Base-by-base conservation (phyloP, 2,797 vertebrate species). In the Anisognathus igniventris region DNA sequence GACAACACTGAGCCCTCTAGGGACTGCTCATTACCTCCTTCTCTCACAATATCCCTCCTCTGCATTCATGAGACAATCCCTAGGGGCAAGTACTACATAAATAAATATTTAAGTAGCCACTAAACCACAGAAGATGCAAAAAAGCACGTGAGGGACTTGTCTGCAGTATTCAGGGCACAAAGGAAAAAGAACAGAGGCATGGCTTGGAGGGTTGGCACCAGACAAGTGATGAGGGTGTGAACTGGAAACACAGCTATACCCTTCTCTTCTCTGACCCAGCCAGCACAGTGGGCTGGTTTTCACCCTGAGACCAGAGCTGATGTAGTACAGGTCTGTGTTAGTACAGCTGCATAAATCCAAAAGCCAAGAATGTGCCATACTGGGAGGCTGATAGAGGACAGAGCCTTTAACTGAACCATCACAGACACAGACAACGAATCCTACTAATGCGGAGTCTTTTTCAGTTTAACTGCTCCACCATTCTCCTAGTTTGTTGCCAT, bases 101-200 rank as follows among this genome's bases (percentile, higher is more conserved):
- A 94, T 92, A 91, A 91, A 96, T 93, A 86, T 94, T 95, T 93
- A 92, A 96, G 81, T 40, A 92, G 50, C n/a, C 76, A 85, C 28
- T 60, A 76, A 71, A 39, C 18, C 56, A 86, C 33, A 30, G 40
- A 77, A 77, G 71, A 79, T 35, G 16, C 8, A 54, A 72, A 58
- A 86, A 90, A 84, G 39, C 45, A 73, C 2, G 2, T 8, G 12
- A 78, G 65, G 37, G 28, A 91, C 30, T 61, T 67, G 58, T 45
- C 48, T 94, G 62, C 71, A 42, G 65, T 88, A 88, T 88, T 61
- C 66, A 77, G 51, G 42, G 51, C 56, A 73, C 42, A 68, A 71
- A 65, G 51, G 62, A 40, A 35, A 79, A 96, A 73, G 78, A 90
- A 72, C 24, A 85, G 83, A 90, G 24, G 22, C 22, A 45, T 12